Evolutionary conservation across 2,888 invertebrate species (phyloP), one percentile per base, ranked within the genome.

Genomic region (Torymus tubicola): DNA sequence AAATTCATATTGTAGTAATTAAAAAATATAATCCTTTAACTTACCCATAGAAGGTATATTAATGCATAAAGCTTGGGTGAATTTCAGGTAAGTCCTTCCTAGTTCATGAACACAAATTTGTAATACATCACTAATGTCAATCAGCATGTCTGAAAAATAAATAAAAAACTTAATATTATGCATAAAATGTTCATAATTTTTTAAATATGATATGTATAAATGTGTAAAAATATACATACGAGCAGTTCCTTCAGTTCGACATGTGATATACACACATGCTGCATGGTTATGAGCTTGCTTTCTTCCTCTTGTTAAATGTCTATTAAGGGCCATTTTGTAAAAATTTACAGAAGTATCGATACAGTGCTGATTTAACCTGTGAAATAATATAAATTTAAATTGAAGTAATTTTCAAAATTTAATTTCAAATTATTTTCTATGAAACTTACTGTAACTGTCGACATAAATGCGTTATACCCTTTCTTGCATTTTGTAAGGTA

Each of bases 61-160:
- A 86, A 99, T 97, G 89, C 96, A 97, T 14, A 99, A 92, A 53
- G 96, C 96, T 88, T 96, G 94, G 0, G 98, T 96, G 75, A 99
- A 92, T 88, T 95, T 95, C 86, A 98, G 93, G 89, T 98, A 98
- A 0, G 98, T 98, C 78, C 97, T 94, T 71, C 99, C 99, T 57
- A 99, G 92, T 91, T 97, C 97, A 90, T 97, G 99, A 76, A 99
- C 98, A 92, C 98, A 98, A 85, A 98, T 97, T 93, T 98, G 96
- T 52, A 98, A 94, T n/a, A 98, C 95, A 92, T 99, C 99, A 91
- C 98, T 98, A 84, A 99, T 98, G 90, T 99, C 99, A 87, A 99
- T 96, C 73, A 99, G 92, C 90, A 99, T 94, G 94, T 98, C 96
- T 97, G 24, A 42, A 67, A 24, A 64, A 75, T 58, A 61, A 64